phyloP scores from a whole-genome alignment of 30 jellyfish, hydroid and myxozoan species.

The Pelagia noctiluca region DNA sequence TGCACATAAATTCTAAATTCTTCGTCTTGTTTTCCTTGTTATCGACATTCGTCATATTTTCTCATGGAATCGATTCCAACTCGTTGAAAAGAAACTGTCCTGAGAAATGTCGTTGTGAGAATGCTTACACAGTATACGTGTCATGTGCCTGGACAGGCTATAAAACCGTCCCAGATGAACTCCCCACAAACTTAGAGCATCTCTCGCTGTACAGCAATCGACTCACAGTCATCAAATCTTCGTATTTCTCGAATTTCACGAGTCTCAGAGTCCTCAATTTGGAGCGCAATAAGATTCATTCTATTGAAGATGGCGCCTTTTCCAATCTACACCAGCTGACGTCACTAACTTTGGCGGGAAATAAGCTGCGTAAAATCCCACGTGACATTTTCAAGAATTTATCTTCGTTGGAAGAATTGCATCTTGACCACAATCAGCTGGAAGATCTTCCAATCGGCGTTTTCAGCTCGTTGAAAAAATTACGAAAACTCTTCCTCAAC shows the following conservation, averaged over 20 bases:
- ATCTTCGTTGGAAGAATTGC: slow-evolving; percentile 82
- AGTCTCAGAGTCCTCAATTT: slow-evolving; percentile 67
- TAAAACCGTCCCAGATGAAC: slow-evolving; percentile 55
- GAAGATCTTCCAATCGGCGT: slow-evolving; percentile 60
- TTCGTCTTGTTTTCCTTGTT: no score
- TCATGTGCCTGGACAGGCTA: slow-evolving; percentile 77
- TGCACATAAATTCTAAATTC: no score
- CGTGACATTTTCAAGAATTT: slow-evolving; percentile 57
- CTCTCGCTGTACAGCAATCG: slow-evolving; percentile 77
- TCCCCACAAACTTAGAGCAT: slow-evolving; percentile 78
- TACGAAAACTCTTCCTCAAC: slow-evolving; percentile 65
- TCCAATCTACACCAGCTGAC: slow-evolving; percentile 42
- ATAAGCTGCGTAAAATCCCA: slow-evolving; percentile 66
- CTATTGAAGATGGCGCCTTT: slow-evolving; percentile 79
- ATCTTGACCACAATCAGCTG: slow-evolving; percentile 73
- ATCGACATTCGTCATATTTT: not conserved
- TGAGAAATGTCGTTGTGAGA: slow-evolving; percentile 62
- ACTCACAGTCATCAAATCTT: slow-evolving; percentile 32
- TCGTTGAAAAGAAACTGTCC: slow-evolving; percentile 43
- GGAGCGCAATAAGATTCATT: slow-evolving; percentile 63
- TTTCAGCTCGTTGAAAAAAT: slow-evolving; percentile 37
- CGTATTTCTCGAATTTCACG: slow-evolving; percentile 63
- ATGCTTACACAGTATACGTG: slow-evolving; percentile 21
- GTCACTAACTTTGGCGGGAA: slow-evolving; percentile 83
- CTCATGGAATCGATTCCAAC: not conserved